Conservation (phyloP, 2,113 vertebrate species). For the Gallinago undulata region DNA sequence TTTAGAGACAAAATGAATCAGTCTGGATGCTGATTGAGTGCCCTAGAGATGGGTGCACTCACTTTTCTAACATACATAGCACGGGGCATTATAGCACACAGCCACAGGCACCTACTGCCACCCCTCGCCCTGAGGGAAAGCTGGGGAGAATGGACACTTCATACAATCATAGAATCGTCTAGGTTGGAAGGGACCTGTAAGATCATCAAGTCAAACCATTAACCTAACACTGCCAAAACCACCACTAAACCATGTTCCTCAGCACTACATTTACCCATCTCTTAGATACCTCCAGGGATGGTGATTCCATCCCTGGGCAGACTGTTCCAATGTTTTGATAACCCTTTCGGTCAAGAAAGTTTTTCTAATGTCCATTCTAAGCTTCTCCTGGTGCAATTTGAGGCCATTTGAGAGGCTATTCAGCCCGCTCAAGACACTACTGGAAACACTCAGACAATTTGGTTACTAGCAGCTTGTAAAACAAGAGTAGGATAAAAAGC, state of each 20-base stretch:
- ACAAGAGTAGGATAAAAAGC: neutral
- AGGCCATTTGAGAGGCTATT: neutral
- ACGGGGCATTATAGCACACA: neutral
- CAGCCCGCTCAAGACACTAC: neutral
- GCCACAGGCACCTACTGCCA: neutral
- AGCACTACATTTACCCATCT: neutral
- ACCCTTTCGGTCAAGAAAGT: neutral
- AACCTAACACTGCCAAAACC: neutral
- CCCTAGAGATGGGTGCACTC: neutral
- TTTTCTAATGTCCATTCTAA: neutral
- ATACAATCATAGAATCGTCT: neutral
- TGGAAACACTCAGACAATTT: neutral
- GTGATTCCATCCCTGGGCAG: neutral
- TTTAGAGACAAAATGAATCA: neutral
- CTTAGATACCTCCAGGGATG: neutral
- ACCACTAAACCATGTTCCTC: neutral
- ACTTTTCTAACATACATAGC: neutral
- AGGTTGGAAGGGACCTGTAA: neutral
- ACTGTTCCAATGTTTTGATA: neutral
- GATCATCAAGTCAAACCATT: neutral
- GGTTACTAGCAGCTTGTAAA: neutral
- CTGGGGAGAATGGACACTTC: neutral
- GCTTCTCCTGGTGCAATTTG: neutral
- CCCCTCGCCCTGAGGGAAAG: fast-evolving
- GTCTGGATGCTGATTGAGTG: neutral